Percentiles rank a stretch among this genome's conserved stretches.
phyloP scores from a whole-genome alignment of 2,113 vertebrate species.

The Genyomyrus donnyi region DNA sequence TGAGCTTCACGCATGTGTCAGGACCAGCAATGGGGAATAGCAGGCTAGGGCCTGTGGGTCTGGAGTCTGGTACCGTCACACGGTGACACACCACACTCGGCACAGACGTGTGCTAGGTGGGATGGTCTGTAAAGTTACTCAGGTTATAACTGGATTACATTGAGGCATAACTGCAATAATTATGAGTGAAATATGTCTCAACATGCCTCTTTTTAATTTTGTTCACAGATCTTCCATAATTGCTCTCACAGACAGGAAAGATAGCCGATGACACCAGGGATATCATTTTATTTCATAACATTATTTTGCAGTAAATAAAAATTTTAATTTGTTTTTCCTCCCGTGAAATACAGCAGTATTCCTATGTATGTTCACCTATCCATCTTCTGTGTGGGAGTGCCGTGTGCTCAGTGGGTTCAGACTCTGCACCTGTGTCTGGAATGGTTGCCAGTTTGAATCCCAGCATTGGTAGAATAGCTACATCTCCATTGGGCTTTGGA shows the following conservation, averaged over 20 bases:
- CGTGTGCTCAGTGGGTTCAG: background rate
- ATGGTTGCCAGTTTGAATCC: background rate
- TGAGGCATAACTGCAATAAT: background rate
- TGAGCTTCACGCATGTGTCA: conserved; percentile 20
- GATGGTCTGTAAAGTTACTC: background rate
- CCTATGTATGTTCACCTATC: background rate
- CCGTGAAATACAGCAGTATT: background rate
- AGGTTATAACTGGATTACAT: background rate
- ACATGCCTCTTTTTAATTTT: background rate
- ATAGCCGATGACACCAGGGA: background rate
- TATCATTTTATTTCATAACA: background rate
- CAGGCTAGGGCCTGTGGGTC: conserved; percentile 15
- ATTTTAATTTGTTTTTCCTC: background rate
- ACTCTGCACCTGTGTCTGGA: background rate
- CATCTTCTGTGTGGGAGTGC: background rate
- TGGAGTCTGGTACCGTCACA: background rate
- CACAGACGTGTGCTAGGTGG: background rate
- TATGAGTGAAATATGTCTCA: background rate
- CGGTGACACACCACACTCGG: background rate
- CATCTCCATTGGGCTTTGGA: background rate
- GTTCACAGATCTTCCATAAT: background rate
- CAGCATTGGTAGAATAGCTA: background rate
- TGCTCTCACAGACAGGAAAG: background rate
- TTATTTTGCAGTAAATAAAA: background rate
- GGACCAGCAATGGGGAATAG: conserved; percentile 5